phyloP scores from a whole-genome alignment of 2,797 vertebrate species.

The Syndactyla subalaris region DNA sequence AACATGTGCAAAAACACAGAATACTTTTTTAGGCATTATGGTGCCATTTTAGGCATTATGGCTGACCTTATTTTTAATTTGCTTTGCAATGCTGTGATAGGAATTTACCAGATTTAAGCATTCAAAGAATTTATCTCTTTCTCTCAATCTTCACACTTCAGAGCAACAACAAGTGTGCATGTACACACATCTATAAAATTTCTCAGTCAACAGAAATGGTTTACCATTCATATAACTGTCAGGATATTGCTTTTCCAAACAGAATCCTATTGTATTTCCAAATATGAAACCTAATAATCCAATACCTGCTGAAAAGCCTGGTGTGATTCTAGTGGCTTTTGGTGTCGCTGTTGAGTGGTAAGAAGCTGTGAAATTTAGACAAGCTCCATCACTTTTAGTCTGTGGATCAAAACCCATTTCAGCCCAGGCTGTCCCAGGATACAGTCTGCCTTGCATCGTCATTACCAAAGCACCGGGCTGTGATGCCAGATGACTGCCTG shows the following conservation, averaged over 20 bases:
- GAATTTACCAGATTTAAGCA: neutral
- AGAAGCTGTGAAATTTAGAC: neutral
- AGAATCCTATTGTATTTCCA: neutral
- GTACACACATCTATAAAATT: neutral
- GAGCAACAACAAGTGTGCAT: neutral
- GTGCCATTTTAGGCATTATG: neutral
- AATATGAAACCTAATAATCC: neutral
- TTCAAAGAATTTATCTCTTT: neutral
- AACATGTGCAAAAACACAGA: neutral
- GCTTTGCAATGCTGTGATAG: neutral
- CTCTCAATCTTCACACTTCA: neutral
- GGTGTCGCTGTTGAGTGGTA: neutral
- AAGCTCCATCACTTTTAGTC: neutral
- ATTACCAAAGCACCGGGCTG: fast-evolving
- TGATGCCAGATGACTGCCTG: neutral
- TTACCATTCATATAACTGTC: neutral
- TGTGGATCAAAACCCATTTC: neutral
- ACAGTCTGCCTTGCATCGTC: neutral
- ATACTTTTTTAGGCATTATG: neutral
- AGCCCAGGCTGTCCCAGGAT: neutral
- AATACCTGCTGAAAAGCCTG: neutral
- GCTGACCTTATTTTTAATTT: neutral
- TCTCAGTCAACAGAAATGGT: neutral
- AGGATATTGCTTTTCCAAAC: neutral
- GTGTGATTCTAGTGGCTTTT: neutral